These are phyloP conservation scores for Lacerta viridis DNA, from an alignment of 2,797 vertebrate species.

Conservation along the genomic window DNA sequence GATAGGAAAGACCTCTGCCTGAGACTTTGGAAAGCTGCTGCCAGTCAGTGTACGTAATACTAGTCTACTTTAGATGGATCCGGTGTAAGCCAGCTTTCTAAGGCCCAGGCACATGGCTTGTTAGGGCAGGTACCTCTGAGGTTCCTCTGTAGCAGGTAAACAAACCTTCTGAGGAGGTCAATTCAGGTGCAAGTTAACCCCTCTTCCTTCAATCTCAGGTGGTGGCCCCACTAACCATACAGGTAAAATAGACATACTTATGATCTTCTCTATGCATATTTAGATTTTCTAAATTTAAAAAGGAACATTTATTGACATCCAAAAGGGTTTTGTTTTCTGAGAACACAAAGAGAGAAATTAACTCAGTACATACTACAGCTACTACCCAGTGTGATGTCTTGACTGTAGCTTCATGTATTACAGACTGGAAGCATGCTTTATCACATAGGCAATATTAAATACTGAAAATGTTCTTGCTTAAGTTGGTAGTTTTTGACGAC, in stretches of 20 bases:
- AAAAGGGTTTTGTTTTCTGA: neutral
- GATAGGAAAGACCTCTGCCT: neutral
- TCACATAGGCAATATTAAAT: constrained; percentile 5
- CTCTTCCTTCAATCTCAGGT: neutral
- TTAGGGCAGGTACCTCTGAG: neutral
- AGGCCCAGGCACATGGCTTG: neutral
- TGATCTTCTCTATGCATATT: neutral
- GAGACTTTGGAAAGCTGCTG: neutral
- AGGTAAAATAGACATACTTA: neutral
- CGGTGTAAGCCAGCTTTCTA: neutral
- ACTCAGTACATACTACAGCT: neutral
- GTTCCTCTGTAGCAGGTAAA: neutral
- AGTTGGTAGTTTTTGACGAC: neutral
- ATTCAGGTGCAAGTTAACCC: neutral
- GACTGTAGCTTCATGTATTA: neutral
- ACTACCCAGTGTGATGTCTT: neutral
- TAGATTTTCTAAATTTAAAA: neutral
- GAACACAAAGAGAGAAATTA: neutral
- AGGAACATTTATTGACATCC: neutral
- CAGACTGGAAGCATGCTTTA: neutral
- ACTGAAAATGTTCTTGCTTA: neutral
- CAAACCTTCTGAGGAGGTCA: neutral
- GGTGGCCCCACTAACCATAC: neutral
- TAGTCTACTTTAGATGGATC: neutral
- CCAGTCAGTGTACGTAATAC: neutral